Evolutionary conservation across 2,113 vertebrate species (phyloP).

Genomic region (chimpanzee (Pan troglodytes)): NHGRI_mPanTro3-v2.1_pri NC_072407.2:27327001-27327500

Average conservation of each 20-base stretch:
- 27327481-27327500: background rate
- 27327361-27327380: background rate
- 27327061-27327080: background rate
- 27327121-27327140: slow-evolving; percentile 14
- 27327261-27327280: slow-evolving; percentile 19
- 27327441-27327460: background rate
- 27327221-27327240: slow-evolving; percentile 21
- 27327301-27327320: slow-evolving; percentile 18
- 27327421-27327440: background rate
- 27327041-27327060: background rate
- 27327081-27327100: background rate
- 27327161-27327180: background rate
- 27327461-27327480: background rate
- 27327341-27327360: slow-evolving; percentile 29
- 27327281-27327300: slow-evolving; percentile 22
- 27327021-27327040: background rate
- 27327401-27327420: background rate
- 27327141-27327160: background rate
- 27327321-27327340: background rate
- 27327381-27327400: background rate
- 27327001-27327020: background rate
- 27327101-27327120: background rate
- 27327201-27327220: slow-evolving; percentile 34
- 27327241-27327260: slow-evolving; percentile 54
- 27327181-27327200: background rate